A percentile compares a stretch with the other conserved stretches of the same genome.
These are phyloP conservation scores for Tetragonula carbonaria DNA, from an alignment of 2,888 invertebrate species.

Conservation along the genomic window DNA sequence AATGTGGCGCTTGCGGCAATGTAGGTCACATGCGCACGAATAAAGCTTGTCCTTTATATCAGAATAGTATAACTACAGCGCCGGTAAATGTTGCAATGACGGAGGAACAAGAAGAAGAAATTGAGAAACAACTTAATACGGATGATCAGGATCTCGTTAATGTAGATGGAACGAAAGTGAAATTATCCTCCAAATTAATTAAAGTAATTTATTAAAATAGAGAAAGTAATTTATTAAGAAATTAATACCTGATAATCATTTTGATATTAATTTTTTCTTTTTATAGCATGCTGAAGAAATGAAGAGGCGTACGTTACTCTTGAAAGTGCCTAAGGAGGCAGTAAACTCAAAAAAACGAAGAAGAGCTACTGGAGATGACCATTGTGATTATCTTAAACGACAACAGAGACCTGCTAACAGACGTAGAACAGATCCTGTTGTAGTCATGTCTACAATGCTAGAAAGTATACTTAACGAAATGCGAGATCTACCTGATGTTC, in stretches of 20 bases:
- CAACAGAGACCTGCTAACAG: slow-evolving; percentile 94
- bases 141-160: slow-evolving; percentile 95
- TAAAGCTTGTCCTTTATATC: slow-evolving; percentile 98
- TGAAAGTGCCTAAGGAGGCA: slow-evolving; percentile 92
- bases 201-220: slow-evolving; percentile 85
- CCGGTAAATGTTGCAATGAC: slow-evolving; percentile 90
- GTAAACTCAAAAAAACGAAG: slow-evolving; percentile 88
- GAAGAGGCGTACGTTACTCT: slow-evolving; percentile 90
- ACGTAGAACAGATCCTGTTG: slow-evolving; percentile 97
- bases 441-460: slow-evolving; percentile 95
- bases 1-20: slow-evolving; percentile 98
- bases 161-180: slow-evolving; percentile 97
- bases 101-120: slow-evolving; percentile 93
- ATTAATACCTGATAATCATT: background rate
- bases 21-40: slow-evolving; percentile 95
- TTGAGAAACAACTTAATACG: slow-evolving; percentile 90
- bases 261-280: slow-evolving; percentile 16
- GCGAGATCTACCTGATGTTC: slow-evolving; percentile 95
- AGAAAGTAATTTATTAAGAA: slow-evolving; percentile 85
- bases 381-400: slow-evolving; percentile 95
- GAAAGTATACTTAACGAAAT: slow-evolving; percentile 97
- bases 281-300: slow-evolving; percentile 93
- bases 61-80: slow-evolving; percentile 86
- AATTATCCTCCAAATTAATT: slow-evolving; percentile 93
- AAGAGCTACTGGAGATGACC: slow-evolving; percentile 88